Conservation (phyloP, 2,113 vertebrate genomes). For the Bos javanicus region DNA sequence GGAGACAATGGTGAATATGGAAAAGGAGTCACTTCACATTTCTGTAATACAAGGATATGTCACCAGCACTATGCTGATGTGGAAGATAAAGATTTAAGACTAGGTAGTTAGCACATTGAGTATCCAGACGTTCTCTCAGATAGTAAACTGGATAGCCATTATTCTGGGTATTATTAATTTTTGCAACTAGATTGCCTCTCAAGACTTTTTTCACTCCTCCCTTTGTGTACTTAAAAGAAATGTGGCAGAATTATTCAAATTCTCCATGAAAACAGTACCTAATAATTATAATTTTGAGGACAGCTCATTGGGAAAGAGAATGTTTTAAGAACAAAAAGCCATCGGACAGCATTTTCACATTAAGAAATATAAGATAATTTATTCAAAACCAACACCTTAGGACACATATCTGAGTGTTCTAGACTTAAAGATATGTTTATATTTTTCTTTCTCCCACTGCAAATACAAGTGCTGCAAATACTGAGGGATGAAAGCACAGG, state of each 20-base stretch:
- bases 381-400: background rate
- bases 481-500: constrained; percentile 14
- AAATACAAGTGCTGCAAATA: constrained; percentile 34
- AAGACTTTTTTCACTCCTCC: background rate
- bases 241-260: background rate
- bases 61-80: background rate
- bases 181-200: background rate
- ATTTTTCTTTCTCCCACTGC: background rate
- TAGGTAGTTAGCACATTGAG: background rate
- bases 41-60: background rate
- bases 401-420: background rate
- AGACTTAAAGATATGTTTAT: background rate
- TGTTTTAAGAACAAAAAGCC: background rate
- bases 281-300: constrained; percentile 1
- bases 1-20: background rate
- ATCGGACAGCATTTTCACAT: background rate
- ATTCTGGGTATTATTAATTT: background rate
- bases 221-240: background rate
- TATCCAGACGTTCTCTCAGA: background rate
- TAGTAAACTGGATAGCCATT: background rate
- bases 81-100: background rate
- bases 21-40: background rate
- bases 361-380: background rate
- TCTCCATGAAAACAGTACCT: background rate
- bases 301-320: background rate